Evolutionary conservation across 2,113 vertebrate genomes (phyloP), one percentile per base, ranked within the genome.

Genomic region (Narcine bancroftii): DNA sequence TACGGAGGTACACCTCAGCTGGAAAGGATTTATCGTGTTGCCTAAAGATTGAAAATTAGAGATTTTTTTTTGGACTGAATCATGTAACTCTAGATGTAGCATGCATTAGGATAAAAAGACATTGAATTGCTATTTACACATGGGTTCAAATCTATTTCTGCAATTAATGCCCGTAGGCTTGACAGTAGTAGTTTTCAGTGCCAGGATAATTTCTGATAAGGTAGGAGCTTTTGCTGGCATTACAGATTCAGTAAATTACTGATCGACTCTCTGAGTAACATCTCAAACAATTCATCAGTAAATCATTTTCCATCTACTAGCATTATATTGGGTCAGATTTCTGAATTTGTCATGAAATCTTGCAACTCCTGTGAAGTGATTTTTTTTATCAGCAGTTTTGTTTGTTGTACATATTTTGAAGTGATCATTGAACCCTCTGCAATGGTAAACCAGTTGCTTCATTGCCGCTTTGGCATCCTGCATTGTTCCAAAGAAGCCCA

Each of bases 21-120:
- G 92, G 47, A 0, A 0, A 76, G 56, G 42, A 21, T 76, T 93
- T 69, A 92, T 93, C 0, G 76, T 17, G 63, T 79, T 42, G 93
- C 93, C 92, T 93, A 79, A 87, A 94, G 66, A 92, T n/a, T 17
- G 6, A 77, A 63, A 79, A 69, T 47, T 10, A 13, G 66, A 15
- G 45, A 29, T 50, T 50, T 45, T 50, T 10, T 50, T 45, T 83
- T 45, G n/a, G 17, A 39, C 10, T 87, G 83, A 87, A 63, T 56
- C 33, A 21, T 33, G 21, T 45, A n/a, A 89, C 45, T 66, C 11
- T 66, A 29, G 24, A 11, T 33, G 69, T 91, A 69, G 60, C 24
- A 69, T 29, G 63, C 89, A 47, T 39, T 69, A 91, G 89, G 89
- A 69, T 17, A 91, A 39, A 17, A 26, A 29, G 36, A 42, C 63